phyloP scores from a whole-genome alignment of 1,140 invertebrate genomes.

The Oreohelix idahoensis region DNA sequence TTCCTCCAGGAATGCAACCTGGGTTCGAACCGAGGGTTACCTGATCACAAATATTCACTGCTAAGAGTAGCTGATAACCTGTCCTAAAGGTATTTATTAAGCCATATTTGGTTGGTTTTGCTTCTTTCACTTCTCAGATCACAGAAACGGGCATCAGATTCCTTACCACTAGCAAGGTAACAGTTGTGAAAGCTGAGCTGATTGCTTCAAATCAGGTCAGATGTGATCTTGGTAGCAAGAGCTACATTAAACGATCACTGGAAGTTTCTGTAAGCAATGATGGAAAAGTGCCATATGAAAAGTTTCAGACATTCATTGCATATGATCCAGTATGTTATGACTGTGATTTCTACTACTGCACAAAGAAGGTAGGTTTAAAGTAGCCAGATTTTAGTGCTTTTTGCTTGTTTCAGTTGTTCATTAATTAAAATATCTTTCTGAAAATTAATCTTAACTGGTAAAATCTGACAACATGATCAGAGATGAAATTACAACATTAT shows the following conservation, averaged over 20 bases:
- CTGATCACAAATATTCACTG: no score
- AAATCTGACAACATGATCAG: no score
- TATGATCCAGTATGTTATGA: constrained; percentile 33
- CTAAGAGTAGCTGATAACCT: no score
- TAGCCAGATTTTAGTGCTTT: no score
- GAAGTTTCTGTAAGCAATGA: constrained; percentile 31
- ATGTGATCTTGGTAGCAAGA: constrained; percentile 2
- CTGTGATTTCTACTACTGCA: not conserved
- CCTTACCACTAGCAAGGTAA: not conserved
- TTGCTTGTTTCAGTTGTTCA: no score
- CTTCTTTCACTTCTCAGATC: not conserved
- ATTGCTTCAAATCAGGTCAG: not conserved
- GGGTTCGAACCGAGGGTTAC: no score
- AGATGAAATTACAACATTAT: no score
- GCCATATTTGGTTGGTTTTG: no score
- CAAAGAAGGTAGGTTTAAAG: constrained; percentile 6
- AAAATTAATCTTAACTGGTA: no score
- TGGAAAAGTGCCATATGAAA: not conserved
- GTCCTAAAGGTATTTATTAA: no score
- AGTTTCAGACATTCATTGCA: constrained; percentile 22
- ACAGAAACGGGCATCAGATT: not conserved
- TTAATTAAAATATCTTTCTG: no score
- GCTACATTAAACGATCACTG: not conserved
- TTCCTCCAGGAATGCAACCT: no score
- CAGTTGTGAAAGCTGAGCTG: not conserved